phyloP scores from a whole-genome alignment of 2,113 vertebrate genomes.

The Pterocles orientalis region DNA sequence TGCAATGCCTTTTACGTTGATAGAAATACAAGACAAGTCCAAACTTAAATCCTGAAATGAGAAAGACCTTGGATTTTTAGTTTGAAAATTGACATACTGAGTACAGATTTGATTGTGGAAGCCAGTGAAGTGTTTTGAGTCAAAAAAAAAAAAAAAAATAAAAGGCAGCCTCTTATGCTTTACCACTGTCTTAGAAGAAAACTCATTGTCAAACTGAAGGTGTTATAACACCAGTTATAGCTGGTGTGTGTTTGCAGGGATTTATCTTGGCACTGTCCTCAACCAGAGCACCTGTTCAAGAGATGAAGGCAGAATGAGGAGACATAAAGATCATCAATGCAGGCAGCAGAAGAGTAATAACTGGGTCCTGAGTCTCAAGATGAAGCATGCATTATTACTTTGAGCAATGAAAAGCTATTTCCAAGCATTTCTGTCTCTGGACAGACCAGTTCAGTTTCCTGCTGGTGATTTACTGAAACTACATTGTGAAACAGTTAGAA shows the following conservation, averaged over 20 bases:
- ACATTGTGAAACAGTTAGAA: background rate
- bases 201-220: background rate
- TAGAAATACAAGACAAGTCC: background rate
- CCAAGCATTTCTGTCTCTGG: background rate
- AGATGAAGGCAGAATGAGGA: background rate
- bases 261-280: background rate
- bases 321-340: background rate
- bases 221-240: background rate
- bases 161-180: background rate
- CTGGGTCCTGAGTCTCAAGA: background rate
- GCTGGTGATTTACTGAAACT: background rate
- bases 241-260: background rate
- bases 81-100: background rate
- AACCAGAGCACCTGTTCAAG: fast-evolving
- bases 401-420: background rate
- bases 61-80: background rate
- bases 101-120: background rate
- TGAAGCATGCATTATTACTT: too few relatives aligned
- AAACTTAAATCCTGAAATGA: background rate
- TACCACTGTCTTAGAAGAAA: background rate
- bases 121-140: background rate
- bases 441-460: background rate
- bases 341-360: background rate
- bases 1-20: background rate
- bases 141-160: background rate